Evolutionary conservation across 2,888 invertebrate species (phyloP).

Genomic region (Euproctis similis): DNA sequence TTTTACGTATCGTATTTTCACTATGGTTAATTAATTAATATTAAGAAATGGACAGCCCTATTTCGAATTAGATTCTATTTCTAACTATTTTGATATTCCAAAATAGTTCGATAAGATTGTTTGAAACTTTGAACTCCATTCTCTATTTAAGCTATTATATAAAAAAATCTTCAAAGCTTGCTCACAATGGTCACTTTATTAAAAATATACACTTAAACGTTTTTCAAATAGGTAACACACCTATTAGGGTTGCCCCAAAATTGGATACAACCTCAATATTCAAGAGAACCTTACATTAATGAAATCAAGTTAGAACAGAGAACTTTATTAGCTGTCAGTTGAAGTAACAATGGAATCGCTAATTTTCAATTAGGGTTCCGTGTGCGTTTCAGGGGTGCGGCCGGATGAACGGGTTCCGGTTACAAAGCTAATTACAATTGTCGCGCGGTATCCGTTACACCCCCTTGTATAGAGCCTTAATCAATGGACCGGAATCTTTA

Average conservation of each 20-base stretch:
- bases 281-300: not conserved
- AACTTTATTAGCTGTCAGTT: constrained; percentile 34
- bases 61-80: too few species aligned
- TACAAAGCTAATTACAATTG: constrained; percentile 68
- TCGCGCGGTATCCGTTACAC: constrained; percentile 38
- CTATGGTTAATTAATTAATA: too few species aligned
- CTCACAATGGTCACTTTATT: too few species aligned
- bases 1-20: too few species aligned
- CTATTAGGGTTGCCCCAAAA: too few species aligned
- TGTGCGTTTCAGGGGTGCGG: constrained; percentile 15
- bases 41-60: too few species aligned
- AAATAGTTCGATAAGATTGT: too few species aligned
- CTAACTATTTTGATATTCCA: too few species aligned
- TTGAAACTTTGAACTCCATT: too few species aligned
- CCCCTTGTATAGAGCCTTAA: constrained; percentile 13
- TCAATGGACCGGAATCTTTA: constrained; percentile 8
- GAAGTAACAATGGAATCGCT: constrained; percentile 41
- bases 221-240: not conserved
- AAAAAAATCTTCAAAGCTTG: too few species aligned
- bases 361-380: constrained; percentile 56
- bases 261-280: not conserved
- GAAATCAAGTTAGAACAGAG: constrained; percentile 28
- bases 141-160: too few species aligned
- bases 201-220: not conserved
- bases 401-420: constrained; percentile 43